Base-by-base conservation (phyloP, 2,888 invertebrate genomes). In the Trichogramma dendrolimi region DNA sequence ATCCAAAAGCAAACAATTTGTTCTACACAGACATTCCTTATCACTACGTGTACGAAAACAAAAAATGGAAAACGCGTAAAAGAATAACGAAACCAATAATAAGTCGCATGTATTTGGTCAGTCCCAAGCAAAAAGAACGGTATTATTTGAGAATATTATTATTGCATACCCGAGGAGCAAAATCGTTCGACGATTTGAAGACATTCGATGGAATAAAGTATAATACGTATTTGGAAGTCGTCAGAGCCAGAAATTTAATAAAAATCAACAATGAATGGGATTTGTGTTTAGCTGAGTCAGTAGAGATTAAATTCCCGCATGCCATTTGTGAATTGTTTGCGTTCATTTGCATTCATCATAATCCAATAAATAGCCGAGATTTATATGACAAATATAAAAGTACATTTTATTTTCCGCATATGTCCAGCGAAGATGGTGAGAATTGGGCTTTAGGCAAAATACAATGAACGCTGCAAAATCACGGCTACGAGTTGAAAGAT, bases 361-460 rank as follows among this genome's bases (percentile, higher is more conserved):
- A 53, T 14, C 58, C 61, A 14, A 58, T 51, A 44, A 62, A 62
- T 48, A 55, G 48, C 6, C 48, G 54, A 11, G 43, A 51, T 27
- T 56, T 64, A 49, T 61, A 55, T 41, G 49, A 61, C 6, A 61
- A 64, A 38, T 61, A 64, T 51, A 61, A 63, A 53, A 50, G 14
- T 38, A 49, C 48, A 44, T 49, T 60, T 48, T 60, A 39, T 11
- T 38, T 53, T 54, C 63, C 60, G 14, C 52, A 52, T 42, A 52
- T 54, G 50, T 40, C 56, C 52, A 40, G 46, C 11, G 27, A 3
- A 51, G 14, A 40, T 14, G 49, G 39, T 53, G 56, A 50, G 39
- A 14, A 27, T 8, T 27, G 8, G 6, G 50, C 50, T 50, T 27
- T 50, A 50, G 14, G 14, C 14, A 14, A 14, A 14, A 14, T 14